Conservation (phyloP, 2,888 invertebrate genomes). For the Apamea anceps region DNA sequence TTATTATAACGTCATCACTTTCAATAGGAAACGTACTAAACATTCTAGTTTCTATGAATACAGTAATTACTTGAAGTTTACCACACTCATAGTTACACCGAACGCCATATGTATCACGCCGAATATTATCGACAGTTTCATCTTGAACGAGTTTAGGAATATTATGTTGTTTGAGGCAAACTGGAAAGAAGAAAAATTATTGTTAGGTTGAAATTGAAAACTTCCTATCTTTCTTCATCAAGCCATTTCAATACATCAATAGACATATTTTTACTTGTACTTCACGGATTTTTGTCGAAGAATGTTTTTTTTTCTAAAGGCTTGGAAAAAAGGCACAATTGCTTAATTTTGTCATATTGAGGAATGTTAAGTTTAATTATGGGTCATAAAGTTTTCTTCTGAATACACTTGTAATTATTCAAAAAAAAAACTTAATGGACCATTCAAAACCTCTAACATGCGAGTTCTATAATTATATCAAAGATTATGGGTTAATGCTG, state of each 20-base stretch:
- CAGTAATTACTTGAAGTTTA: constrained; percentile 91
- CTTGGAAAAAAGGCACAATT: neutral
- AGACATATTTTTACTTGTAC: neutral
- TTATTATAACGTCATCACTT: constrained; percentile 44
- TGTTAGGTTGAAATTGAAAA: neutral
- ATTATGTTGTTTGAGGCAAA: constrained; percentile 92
- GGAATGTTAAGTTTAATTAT: no score
- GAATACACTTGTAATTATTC: no score
- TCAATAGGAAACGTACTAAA: constrained; percentile 67
- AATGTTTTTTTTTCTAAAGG: no score
- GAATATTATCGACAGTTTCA: constrained; percentile 93
- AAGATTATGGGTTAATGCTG: no score
- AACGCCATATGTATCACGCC: constrained; percentile 94
- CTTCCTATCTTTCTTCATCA: neutral
- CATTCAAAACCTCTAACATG: no score
- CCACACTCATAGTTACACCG: constrained; percentile 92
- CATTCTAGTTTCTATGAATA: constrained; percentile 87
- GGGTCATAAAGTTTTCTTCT: no score
- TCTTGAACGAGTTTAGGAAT: constrained; percentile 94
- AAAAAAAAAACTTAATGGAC: no score
- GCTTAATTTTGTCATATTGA: neutral
- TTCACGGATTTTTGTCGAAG: neutral
- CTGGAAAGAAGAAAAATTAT: constrained; percentile 74
- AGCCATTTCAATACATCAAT: neutral
- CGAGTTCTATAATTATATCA: no score